Percentiles rank a stretch among this genome's conserved stretches.
Conservation (phyloP, 2,113 vertebrate species). For the Pedetes capensis region DNA sequence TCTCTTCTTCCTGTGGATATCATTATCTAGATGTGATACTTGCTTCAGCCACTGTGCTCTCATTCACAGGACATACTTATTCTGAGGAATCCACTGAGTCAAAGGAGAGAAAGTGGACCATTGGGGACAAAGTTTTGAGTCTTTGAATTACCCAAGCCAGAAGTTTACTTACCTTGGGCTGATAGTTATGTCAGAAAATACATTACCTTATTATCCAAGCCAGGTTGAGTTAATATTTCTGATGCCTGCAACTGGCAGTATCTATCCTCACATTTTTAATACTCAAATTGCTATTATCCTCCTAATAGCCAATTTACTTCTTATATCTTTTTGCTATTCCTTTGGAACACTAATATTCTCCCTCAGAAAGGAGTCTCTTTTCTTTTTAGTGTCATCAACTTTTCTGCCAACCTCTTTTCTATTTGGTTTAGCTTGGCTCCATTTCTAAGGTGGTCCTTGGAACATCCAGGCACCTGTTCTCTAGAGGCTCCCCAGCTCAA, state of each 20-base stretch:
- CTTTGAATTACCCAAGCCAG: not conserved
- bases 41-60: not conserved
- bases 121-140: not conserved
- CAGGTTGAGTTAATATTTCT: not conserved
- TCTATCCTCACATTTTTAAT: not conserved
- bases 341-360: not conserved
- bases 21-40: not conserved
- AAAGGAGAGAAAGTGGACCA: not conserved
- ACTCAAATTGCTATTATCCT: not conserved
- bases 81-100: not conserved
- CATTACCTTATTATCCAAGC: not conserved
- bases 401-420: not conserved
- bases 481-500: not conserved
- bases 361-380: not conserved
- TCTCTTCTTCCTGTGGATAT: not conserved
- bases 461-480: not conserved
- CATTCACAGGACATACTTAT: not conserved
- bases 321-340: not conserved
- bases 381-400: not conserved
- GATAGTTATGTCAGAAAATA: not conserved
- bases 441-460: not conserved
- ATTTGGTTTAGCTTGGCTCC: not conserved
- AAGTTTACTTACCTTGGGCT: not conserved
- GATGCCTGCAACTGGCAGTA: not conserved
- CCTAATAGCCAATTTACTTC: not conserved